Evolutionary conservation across 2,113 vertebrate species (phyloP).

Genomic region (Todiramphus chloris): DNA sequence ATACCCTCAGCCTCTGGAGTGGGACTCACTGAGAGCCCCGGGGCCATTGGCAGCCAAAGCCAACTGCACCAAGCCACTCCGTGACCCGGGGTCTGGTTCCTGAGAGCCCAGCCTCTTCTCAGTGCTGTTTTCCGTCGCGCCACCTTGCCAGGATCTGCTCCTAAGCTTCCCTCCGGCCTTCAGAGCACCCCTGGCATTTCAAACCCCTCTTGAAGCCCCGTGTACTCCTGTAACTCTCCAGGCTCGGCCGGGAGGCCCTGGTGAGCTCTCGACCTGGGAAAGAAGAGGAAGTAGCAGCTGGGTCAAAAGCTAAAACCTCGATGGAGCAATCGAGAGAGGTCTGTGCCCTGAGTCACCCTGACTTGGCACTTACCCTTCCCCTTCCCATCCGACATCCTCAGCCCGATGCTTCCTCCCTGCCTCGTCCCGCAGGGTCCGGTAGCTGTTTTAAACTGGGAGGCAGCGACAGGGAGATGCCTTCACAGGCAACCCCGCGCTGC

Average conservation of each 20-base stretch:
- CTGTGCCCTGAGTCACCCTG: neutral
- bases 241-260: neutral
- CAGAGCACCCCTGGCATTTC: neutral
- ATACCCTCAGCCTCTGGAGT: rapidly evolving
- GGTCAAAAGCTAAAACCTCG: neutral
- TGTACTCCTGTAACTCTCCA: rapidly evolving
- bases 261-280: neutral
- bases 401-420: neutral
- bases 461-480: rapidly evolving
- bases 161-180: neutral
- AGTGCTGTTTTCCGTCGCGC: neutral
- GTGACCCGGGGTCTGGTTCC: neutral
- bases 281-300: neutral
- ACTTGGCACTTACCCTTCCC: neutral
- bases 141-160: neutral
- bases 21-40: too few species aligned
- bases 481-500: neutral
- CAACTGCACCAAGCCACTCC: rapidly evolving
- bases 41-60: neutral
- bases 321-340: neutral
- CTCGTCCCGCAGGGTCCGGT: rapidly evolving
- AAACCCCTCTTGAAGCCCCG: neutral
- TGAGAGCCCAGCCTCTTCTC: neutral
- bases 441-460: neutral
- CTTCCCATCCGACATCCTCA: neutral